A percentile compares a stretch with the other conserved stretches of the same genome.
These are phyloP conservation scores for Drosophila virilis DNA, from an alignment of 1,140 invertebrate genomes.

Conservation along the genomic window DNA sequence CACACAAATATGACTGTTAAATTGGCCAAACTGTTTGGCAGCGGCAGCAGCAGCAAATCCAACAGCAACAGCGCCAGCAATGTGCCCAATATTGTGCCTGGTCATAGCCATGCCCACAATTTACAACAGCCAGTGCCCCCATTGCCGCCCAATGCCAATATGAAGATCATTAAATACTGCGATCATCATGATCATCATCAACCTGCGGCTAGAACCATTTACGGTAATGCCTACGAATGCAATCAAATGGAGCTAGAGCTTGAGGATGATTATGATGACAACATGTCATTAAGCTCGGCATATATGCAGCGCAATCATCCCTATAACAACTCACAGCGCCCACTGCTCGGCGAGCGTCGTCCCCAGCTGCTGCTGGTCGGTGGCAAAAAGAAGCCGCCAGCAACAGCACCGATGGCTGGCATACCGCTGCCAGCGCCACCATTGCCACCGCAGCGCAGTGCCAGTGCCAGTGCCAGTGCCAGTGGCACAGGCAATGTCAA, in stretches of 20 bases:
- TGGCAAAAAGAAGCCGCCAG: conserved; percentile 39
- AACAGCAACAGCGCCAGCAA: conserved; percentile 5
- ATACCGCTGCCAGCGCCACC: conserved; percentile 39
- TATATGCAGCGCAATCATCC: conserved; percentile 75
- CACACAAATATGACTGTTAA: conserved; percentile 74
- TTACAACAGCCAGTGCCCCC: conserved; percentile 46
- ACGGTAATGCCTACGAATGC: conserved; percentile 53
- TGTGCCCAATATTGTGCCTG: neutral
- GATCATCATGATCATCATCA: conserved; percentile 47
- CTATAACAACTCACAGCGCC: conserved; percentile 75
- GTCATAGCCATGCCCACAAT: conserved; percentile 1
- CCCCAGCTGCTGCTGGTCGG: conserved; percentile 46
- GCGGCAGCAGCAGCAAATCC: conserved; percentile 18
- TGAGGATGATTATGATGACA: conserved; percentile 71
- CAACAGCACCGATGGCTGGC: conserved; percentile 18
- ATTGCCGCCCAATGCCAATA: conserved; percentile 60
- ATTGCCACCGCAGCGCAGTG: conserved; percentile 25
- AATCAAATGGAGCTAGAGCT: conserved; percentile 45
- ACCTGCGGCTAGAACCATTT: conserved; percentile 40
- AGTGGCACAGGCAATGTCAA: neutral
- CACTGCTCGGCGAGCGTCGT: conserved; percentile 67
- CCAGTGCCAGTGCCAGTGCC: no score
- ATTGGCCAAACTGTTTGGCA: conserved; percentile 73
- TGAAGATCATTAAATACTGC: conserved; percentile 61
- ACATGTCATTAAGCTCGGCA: conserved; percentile 59